phyloP scores from a whole-genome alignment of 1,140 invertebrate genomes.

The Drosophila kikkawai region DNA sequence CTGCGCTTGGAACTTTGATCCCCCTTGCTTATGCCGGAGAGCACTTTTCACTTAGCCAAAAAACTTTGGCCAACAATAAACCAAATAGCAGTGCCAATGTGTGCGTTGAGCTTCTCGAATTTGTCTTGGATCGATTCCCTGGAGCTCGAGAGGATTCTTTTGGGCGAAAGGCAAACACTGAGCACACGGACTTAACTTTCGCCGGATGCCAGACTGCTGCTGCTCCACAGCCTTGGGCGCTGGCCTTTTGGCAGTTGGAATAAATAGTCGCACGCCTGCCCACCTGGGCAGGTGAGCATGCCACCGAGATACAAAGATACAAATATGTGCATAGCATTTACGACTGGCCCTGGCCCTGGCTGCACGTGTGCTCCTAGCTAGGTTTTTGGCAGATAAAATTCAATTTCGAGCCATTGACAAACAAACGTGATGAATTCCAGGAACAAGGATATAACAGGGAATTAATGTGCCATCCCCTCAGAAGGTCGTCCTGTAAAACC shows the following conservation, averaged over 20 bases:
- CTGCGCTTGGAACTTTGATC: conserved; percentile 17
- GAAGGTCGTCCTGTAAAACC: conserved; percentile 49
- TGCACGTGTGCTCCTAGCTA: conserved; percentile 22
- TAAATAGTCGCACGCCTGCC: conserved; percentile 24
- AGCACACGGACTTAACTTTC: conserved; percentile 24
- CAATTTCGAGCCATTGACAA: conserved; percentile 71
- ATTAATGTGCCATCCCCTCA: conserved; percentile 30
- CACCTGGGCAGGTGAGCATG: conserved; percentile 11
- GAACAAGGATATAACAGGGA: conserved; percentile 42
- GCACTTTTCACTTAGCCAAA: conserved; percentile 45
- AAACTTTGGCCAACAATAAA: conserved; percentile 49
- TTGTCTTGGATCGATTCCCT: conserved; percentile 42
- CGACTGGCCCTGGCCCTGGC: conserved; percentile 12
- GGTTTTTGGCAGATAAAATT: conserved; percentile 53
- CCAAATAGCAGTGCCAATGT: conserved; percentile 20
- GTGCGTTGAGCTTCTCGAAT: conserved; percentile 33
- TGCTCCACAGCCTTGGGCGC: conserved; percentile 15
- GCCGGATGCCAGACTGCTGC: conserved; percentile 31
- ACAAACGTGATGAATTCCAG: conserved; percentile 71
- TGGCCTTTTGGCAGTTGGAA: conserved; percentile 21
- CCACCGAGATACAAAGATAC: conserved; percentile 17
- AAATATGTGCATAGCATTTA: conserved; percentile 50
- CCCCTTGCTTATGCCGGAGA: conserved; percentile 19
- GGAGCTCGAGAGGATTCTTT: conserved; percentile 24
- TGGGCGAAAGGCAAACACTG: conserved; percentile 24